These are phyloP conservation scores for Caenorhabditis becei DNA, from an alignment of 2,888 invertebrate genomes.

Conservation along the genomic window DNA sequence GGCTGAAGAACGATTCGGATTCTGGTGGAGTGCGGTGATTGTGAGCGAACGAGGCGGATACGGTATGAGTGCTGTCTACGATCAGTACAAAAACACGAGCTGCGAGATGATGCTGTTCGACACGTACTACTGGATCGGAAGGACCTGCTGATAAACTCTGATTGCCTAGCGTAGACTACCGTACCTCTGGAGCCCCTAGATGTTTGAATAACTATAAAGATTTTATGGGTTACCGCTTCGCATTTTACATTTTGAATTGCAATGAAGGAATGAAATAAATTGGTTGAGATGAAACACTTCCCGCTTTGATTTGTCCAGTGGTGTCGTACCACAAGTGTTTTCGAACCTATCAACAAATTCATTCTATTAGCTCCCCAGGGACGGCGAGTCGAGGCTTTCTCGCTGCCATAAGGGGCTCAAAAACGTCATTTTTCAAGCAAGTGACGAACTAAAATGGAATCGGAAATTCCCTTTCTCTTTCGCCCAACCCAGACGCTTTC, in stretches of 20 bases:
- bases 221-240: slow-evolving; percentile 14
- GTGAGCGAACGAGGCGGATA: slow-evolving; percentile 80
- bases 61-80: slow-evolving; percentile 81
- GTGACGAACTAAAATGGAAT: slow-evolving; percentile 35
- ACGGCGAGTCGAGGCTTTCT: neutral
- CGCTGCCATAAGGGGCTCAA: slow-evolving; percentile 48
- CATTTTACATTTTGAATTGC: neutral
- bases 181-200: slow-evolving; percentile 9
- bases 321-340: slow-evolving; percentile 13
- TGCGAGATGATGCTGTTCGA: slow-evolving; percentile 81
- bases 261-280: slow-evolving; percentile 6
- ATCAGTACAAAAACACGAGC: slow-evolving; percentile 80
- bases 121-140: slow-evolving; percentile 81
- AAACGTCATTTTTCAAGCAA: slow-evolving; percentile 28
- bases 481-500: neutral
- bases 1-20: slow-evolving; percentile 80
- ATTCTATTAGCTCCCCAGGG: slow-evolving; percentile 57
- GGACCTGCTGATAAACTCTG: slow-evolving; percentile 73
- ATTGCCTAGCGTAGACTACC: slow-evolving; percentile 1
- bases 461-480: slow-evolving; percentile 1
- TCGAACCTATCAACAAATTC: slow-evolving; percentile 48
- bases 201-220: neutral
- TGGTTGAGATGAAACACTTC: slow-evolving; percentile 13
- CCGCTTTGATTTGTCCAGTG: slow-evolving; percentile 13
- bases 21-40: slow-evolving; percentile 81